Evolutionary conservation across 2,888 invertebrate species (phyloP), one percentile per base, ranked within the genome.

Genomic region (Glaucopsyche alexis): DNA sequence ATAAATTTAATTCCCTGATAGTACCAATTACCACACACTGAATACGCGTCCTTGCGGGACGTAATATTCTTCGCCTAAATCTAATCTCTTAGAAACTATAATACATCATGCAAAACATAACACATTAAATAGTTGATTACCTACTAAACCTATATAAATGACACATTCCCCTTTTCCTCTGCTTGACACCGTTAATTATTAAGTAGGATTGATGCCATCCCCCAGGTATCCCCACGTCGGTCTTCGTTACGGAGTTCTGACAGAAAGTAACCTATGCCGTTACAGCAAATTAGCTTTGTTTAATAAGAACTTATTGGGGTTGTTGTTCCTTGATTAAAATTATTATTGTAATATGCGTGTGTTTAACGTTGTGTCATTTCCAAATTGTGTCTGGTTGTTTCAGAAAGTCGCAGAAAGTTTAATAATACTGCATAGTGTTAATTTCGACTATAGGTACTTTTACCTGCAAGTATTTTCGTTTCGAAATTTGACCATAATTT

Each of bases 171-270:
- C 40, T 13, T 66, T 40, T 29, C 40, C 72, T 40, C 49, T 42
- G 64, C 79, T 79, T 80, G 82, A 81, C 82, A 80, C 77, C 79
- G 79, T 84, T 86, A 87, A 87, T 89, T 84, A 87, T 87, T 88
- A 88, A 89, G 83, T 81, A 86, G 87, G 84, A 89, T 88, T 84
- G 89, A 89, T 89, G 85, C 78, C 77, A 79, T 86, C 85, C 86
- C 80, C 75, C 72, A 75, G 76, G 77, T 75, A 84, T 77, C n/a
- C 42, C 49, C 74, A 67, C 75, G 78, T 78, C 77, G 72, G 74
- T 78, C 78, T 78, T 77, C 78, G 78, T 76, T 78, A 75, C 74
- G 70, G 77, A 78, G 74, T 79, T 76, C 75, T 77, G 77, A 77
- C 77, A 72, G 72, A 69, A 69, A 69, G 69, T 69, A 69, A 69